Evolutionary conservation across 1,140 invertebrate genomes (phyloP), one percentile per base, ranked within the genome.

Genomic region (Gonatopus flavifemur): DNA sequence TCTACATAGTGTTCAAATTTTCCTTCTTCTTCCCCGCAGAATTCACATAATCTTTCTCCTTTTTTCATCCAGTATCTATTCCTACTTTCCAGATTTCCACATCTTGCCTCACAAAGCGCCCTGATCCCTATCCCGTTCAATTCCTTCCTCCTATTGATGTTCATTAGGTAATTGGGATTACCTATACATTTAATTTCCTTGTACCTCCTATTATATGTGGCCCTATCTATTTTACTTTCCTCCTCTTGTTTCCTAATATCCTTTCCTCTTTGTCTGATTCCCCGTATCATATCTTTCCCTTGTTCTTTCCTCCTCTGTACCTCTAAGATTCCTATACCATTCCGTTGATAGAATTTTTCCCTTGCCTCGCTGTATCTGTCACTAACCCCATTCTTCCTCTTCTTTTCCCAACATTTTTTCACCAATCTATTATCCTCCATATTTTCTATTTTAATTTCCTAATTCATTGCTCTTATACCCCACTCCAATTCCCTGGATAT

Each of bases 1-100:
- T 15, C 13, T 8, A 43, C 2, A n/a, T 32, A 18, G 8, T 33
- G 19, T 12, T 22, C 20, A 2, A 32, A 1, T 12, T 22, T 13
- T 13, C 32, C 42, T 9, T 4, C 3, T 3, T n/a, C 20, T 2
- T 3, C 4, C 15, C 4, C 2, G 12, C 42, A 44, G 16, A 44
- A 35, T 15, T 8, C 5, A 35, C 19, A 44, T 8, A 2, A 3
- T 10, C n/a, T 22, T 3, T 12, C 2, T 1, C 15, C 10, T 13
- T 44, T 20, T 9, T 22, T 13, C 8, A 44, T 2, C 31, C 42
- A 44, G 16, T 33, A 44, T 21, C 33, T 44, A 33, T 33, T 44
- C 1, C 18, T 8, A 12, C 33, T 20, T 6, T 33, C 42, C 20
- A 35, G 20, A 44, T 44, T 44, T 1, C 20, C 30, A 15, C 42